phyloP scores from a whole-genome alignment of 2,888 invertebrate genomes.

The Drosophila kuntzei region DNA sequence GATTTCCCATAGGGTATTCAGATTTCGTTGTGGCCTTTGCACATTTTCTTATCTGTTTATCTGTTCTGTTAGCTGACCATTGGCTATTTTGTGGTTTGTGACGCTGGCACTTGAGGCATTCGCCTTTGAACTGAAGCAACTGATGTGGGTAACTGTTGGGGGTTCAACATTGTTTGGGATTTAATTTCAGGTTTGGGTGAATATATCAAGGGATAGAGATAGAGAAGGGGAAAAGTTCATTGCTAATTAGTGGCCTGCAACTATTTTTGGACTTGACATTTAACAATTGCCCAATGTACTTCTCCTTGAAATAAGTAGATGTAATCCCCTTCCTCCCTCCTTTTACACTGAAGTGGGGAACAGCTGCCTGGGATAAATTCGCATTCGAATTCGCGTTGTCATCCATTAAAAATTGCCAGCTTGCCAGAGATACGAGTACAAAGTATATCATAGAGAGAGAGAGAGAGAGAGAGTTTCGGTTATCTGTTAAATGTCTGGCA shows the following conservation, averaged over 20 bases:
- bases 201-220: background rate
- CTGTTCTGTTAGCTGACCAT: conserved; percentile 58
- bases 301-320: background rate
- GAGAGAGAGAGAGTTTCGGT: conserved; percentile 20
- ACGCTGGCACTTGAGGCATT: conserved; percentile 49
- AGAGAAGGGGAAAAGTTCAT: background rate
- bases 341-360: background rate
- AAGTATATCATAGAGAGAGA: conserved; percentile 10
- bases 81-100: conserved; percentile 62
- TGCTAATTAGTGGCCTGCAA: conserved; percentile 60
- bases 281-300: conserved; percentile 9
- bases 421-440: conserved; percentile 22
- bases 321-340: background rate
- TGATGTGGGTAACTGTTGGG: conserved; percentile 65
- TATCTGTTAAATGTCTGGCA: conserved; percentile 76
- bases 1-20: conserved; percentile 28
- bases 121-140: conserved; percentile 68
- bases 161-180: background rate
- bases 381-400: conserved; percentile 54
- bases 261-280: conserved; percentile 37
- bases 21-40: conserved; percentile 8
- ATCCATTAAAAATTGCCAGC: conserved; percentile 76
- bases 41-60: conserved; percentile 28
- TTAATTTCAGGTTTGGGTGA: background rate
- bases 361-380: conserved; percentile 23